Conservation (phyloP, 2,888 invertebrate genomes). For the Graphium colonna region DNA sequence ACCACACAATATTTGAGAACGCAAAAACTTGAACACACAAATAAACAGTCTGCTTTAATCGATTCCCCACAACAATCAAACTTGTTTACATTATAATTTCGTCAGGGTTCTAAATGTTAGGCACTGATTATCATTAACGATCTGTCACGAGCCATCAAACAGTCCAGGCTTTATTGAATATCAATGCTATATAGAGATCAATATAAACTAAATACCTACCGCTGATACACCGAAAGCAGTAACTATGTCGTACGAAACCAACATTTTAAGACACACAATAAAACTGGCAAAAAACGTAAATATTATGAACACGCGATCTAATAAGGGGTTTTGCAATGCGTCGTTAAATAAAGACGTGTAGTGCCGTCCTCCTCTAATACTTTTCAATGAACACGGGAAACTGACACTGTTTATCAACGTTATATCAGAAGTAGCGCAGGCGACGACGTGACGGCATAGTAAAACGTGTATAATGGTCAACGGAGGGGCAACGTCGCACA, state of each 20-base stretch:
- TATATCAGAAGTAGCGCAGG: neutral
- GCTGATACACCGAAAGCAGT: constrained; percentile 2
- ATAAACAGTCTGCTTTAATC: too few relatives aligned
- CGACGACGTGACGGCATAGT: neutral
- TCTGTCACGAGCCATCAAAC: neutral
- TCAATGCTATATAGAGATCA: neutral
- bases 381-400: neutral
- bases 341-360: neutral
- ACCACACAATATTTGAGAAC: too few relatives aligned
- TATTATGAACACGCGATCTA: neutral
- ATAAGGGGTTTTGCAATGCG: neutral
- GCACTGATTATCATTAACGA: neutral
- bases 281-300: constrained; percentile 1
- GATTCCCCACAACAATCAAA: neutral
- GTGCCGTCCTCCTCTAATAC: neutral
- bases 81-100: neutral
- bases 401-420: neutral
- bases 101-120: neutral
- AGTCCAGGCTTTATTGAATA: neutral
- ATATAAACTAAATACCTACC: constrained; percentile 1
- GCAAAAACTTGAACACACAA: too few relatives aligned
- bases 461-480: neutral
- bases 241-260: neutral
- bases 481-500: constrained; percentile 25
- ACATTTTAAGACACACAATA: constrained; percentile 7